Base-by-base conservation (phyloP, 1,140 invertebrate genomes). In the Pantala flavescens region DNA sequence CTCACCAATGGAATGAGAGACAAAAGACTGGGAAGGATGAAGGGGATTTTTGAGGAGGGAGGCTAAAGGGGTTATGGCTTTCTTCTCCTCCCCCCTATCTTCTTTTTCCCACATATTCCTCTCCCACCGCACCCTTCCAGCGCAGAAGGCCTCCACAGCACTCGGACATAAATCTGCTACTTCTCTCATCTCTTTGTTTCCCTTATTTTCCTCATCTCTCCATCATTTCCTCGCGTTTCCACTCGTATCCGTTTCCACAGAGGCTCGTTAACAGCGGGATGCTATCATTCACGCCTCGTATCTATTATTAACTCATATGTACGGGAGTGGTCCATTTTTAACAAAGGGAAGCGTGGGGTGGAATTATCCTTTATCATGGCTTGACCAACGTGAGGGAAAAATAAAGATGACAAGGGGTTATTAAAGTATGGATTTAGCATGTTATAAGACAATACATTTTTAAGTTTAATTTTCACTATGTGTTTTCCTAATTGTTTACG, bases 1-100 rank as follows among this genome's bases (percentile, higher is more conserved):
- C 49, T 63, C 49, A 63, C 49, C 49, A 63, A 63, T 63, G 49
- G 49, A 63, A 12, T 63, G 49, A 63, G 49, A 63, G 49, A 63
- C 49, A 63, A 63, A 63, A 63, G 49, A 63, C 49, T 63, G 49
- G 49, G 49, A 63, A 63, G 49, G 49, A 63, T 63, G 49, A 63
- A 63, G 49, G 49, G 49, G 49, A 7, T 63, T 63, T 63, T 63
- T 21, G 49, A 21, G 49, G 49, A 63, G 49, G 49, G 49, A 63
- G n/a, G 49, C n/a, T 19, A 63, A 63, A 63, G 49, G 49, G 49
- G 49, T 63, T 63, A 63, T 63, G 49, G 49, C 49, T 63, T 63
- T 63, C 49, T 63, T 63, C 49, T 63, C 49, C 49, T 63, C n/a
- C 49, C 49, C 49, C 12, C 43, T 16, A 49, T 49, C 43, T 63